Evolutionary conservation across 2,113 vertebrate genomes (phyloP), one percentile per base, ranked within the genome.

Genomic region (Indicator maculatus): DNA sequence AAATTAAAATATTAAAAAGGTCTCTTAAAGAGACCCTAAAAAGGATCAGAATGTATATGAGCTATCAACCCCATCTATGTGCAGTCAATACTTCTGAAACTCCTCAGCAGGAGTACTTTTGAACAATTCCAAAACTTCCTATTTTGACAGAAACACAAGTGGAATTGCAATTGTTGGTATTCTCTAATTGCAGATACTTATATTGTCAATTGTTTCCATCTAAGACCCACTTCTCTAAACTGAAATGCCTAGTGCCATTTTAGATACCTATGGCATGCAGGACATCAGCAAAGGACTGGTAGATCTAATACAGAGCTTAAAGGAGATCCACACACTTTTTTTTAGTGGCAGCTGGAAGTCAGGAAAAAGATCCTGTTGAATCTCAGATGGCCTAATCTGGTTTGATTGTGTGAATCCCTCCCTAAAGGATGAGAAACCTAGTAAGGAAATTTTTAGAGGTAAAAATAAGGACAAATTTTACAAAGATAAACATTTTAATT

Each of bases 81-180:
- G 21, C 85, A 69, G 89, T 95, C 88, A 93, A 80, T 92, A 93
- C 89, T 93, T 95, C 90, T 96, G 41, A 92, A 92, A 93, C 28
- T 91, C 93, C 31, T 64, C 87, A 66, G 66, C 26, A 50, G 85
- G 95, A 87, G 24, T 69, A 50, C 33, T 71, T 96, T 69, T 45
- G 89, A 92, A 5, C 66, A 87, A 56, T 73, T 84, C 97, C 61
- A 66, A 58, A 65, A 12, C 12, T 52, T 52, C 50, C 23, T 52
- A 12, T 91, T 82, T 92, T 41, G 24, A 91, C 55, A 92, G 74
- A 90, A 94, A 88, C 23, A 64, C 36, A 67, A 89, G 78, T 83
- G 88, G 65, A 64, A 88, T 86, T 73, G 33, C 79, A 81, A 83
- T 50, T 59, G 44, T 83, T 77, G 89, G 23, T 77, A 66, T 80